These are phyloP conservation scores for Phodopus roborovskii DNA, from an alignment of 2,113 vertebrate genomes.

Conservation along the genomic window DNA sequence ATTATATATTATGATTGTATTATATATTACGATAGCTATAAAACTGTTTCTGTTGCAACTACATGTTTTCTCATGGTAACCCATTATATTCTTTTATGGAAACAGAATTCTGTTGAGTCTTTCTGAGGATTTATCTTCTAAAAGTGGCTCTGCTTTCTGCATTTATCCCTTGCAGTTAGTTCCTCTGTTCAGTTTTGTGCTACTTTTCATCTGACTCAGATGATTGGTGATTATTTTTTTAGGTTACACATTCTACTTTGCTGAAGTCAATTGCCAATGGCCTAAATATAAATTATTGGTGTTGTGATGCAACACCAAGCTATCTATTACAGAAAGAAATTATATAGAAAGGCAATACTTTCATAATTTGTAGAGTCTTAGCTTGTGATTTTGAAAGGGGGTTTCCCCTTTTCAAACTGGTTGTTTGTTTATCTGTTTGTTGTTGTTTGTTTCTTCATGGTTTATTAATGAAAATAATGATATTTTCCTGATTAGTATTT, in stretches of 20 bases:
- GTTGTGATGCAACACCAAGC: neutral
- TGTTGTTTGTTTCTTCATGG: conserved; percentile 25
- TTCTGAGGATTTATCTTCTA: neutral
- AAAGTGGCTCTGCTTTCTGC: conserved; percentile 30
- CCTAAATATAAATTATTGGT: conserved; percentile 21
- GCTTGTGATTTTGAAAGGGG: conserved; percentile 20
- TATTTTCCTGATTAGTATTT: conserved; percentile 24
- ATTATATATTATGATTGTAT: neutral
- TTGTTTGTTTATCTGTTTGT: neutral
- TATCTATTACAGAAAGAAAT: conserved; percentile 17
- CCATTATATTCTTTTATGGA: neutral
- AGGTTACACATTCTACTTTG: conserved; percentile 8
- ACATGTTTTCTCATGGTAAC: neutral
- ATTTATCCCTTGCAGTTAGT: neutral
- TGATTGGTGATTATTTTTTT: neutral
- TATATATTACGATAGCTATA: neutral
- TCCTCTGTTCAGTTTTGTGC: neutral
- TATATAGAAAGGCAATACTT: neutral
- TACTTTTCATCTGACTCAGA: conserved; percentile 8
- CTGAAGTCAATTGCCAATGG: conserved; percentile 34
- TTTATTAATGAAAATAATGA: neutral
- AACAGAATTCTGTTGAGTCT: neutral
- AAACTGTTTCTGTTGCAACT: conserved; percentile 23
- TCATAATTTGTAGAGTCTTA: neutral
- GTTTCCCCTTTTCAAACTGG: neutral